Base-by-base conservation (phyloP, 2,888 invertebrate genomes). In the Eumacrocentrus americanus region DNA sequence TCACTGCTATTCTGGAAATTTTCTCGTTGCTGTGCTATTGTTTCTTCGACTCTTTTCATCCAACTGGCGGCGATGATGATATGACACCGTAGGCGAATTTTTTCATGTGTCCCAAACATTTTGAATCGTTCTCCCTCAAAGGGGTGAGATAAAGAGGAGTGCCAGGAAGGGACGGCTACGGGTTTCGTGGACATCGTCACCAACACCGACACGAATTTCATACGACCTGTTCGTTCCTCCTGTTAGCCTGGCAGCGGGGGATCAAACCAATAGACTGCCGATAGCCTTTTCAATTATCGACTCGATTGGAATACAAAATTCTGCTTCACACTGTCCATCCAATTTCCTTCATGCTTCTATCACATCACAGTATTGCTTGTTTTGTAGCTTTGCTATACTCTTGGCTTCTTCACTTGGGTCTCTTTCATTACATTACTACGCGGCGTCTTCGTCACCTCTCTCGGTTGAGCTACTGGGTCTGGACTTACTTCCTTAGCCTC, bases 221-320 rank as follows among this genome's bases (percentile, higher is more conserved):
- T 58, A 70, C 70, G 56, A 80, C 78, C 71, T 65, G 70, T 68
- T 56, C 55, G 58, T 38, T 61, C 60, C 67, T 79, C 62, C 76
- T 79, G 78, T 53, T 77, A 72, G 71, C 79, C 79, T 79, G 77
- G 70, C 70, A 76, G 53, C 59, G 60, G 63, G 74, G 78, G 77
- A 79, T 80, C 79, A 73, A 78, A 77, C 78, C 79, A 77, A 80
- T 79, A 79, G 78, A 78, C 78, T 78, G 71, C 77, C 78, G 75
- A 79, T 80, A 79, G 77, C 75, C 76, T 73, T 76, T 77, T 69
- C 72, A 74, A 75, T 76, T 75, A 78, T 78, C 70, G 74, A 70
- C 68, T 68, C 72, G 73, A 79, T 79, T 72, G 73, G 72, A 68
- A 71, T 58, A 18, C 23, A 29, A 9, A 29, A 29, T 29, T 29